Base-by-base conservation (phyloP, 2,797 vertebrate genomes). In the Dendrocincla tyrannina region DNA sequence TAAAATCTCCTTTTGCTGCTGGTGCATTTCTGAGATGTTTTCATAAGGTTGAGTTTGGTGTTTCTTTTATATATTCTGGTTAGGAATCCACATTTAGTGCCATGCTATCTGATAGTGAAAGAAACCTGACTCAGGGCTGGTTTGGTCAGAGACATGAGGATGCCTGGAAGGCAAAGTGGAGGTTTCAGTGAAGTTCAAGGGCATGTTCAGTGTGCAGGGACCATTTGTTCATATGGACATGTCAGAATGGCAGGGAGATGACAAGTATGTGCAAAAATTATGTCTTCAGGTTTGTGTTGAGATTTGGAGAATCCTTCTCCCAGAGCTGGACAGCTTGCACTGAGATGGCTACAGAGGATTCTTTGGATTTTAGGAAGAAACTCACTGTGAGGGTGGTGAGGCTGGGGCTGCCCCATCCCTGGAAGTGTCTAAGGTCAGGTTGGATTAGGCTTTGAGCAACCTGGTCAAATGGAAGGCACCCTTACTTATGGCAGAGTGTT, bases 1-100 rank as follows among this genome's bases (percentile, higher is more conserved):
- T 96, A 91, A 92, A 88, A 87, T 91, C 77, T 90, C 44, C 8
- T 24, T 73, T 81, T 88, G 74, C 42, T 86, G 42, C 32, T 88
- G 32, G 20, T 91, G 41, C 63, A 85, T 95, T 95, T 97, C 70
- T 93, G 77, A 89, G n/a, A 70, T 87, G 24, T 89, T 93, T 90
- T 63, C 63, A 85, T 92, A 41, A 63, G 10, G 4, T 73, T 37
- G 22, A 63, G 3, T 11, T 33, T 23, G 8, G 2, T 1, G 0
- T 74, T 20, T 1, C 24, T 39, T 39, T 35, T 66, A 16, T 2
- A 19, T 60, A 24, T 13, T 80, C 44, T 44, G n/a, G 10, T 85
- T 67, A 75, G 37, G 39, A 88, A 49, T 72, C 41, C 42, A 68
- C 7, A 16, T 75, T 84, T 74, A 85, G 17, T 47, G 25, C 27